These are phyloP conservation scores for Zeugodacus cucurbitae DNA, from an alignment of 1,140 invertebrate species.

Conservation along the genomic window DNA sequence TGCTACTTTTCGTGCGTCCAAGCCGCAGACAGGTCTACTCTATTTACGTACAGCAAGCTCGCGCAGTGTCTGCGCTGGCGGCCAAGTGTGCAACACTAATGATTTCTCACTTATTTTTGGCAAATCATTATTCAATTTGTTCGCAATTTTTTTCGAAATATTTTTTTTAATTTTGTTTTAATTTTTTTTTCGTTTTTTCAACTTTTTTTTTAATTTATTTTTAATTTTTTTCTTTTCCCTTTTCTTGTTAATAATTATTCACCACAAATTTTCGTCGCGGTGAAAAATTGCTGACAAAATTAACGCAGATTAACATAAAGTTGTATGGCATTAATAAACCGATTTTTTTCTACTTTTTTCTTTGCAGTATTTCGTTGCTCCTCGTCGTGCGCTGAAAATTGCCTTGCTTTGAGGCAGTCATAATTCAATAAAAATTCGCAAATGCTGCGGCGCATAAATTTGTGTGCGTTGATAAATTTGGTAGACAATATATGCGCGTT, in stretches of 20 bases:
- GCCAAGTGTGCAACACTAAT: slow-evolving; percentile 1
- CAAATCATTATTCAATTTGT: slow-evolving; percentile 42
- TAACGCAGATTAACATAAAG: slow-evolving; percentile 20
- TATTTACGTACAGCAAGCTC: neutral
- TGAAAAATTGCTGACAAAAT: slow-evolving; percentile 39
- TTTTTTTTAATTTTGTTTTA: neutral
- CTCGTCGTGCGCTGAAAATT: neutral
- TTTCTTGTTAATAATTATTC: neutral
- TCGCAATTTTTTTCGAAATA: neutral
- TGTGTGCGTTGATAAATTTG: slow-evolving; percentile 7
- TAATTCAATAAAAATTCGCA: slow-evolving; percentile 9
- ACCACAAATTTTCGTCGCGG: neutral
- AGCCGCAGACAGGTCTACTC: slow-evolving; percentile 31
- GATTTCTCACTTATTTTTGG: slow-evolving; percentile 41
- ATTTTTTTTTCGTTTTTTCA: neutral
- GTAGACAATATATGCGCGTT: slow-evolving; percentile 9
- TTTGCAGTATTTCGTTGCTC: neutral
- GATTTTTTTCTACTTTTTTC: neutral
- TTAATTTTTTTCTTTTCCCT: neutral
- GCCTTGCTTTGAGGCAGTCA: neutral
- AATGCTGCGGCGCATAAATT: neutral
- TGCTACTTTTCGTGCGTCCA: neutral
- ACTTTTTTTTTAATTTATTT: neutral
- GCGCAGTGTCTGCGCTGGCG: neutral
- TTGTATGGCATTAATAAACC: neutral